Conservation (phyloP, 1,140 invertebrate genomes). For the Limonius californicus region DNA sequence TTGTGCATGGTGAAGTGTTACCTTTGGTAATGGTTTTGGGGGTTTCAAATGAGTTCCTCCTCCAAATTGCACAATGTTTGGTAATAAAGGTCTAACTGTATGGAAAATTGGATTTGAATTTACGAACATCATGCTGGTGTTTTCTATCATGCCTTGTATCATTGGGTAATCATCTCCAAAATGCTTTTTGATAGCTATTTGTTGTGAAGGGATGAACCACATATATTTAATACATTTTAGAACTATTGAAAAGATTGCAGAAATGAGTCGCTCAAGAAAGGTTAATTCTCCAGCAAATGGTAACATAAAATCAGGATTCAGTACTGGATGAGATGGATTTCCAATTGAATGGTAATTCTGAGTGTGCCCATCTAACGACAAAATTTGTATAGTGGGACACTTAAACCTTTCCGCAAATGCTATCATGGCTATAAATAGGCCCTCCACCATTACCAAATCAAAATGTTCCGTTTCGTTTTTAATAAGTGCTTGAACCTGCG, state of each 20-base stretch:
- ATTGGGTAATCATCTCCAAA: conserved; percentile 47
- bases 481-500: neutral
- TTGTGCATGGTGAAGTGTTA: conserved; percentile 15
- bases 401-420: conserved; percentile 33
- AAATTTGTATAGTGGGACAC: conserved; percentile 38
- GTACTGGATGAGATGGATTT: conserved; percentile 46
- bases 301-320: conserved; percentile 42
- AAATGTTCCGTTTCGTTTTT: conserved; percentile 11
- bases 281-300: conserved; percentile 36
- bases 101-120: conserved; percentile 50
- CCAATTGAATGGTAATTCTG: conserved; percentile 32
- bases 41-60: conserved; percentile 49
- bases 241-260: no score
- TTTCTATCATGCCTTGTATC: conserved; percentile 48
- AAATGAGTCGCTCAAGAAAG: conserved; percentile 41
- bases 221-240: no score
- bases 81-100: conserved; percentile 47
- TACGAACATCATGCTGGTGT: conserved; percentile 52
- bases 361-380: conserved; percentile 17
- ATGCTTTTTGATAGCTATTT: conserved; percentile 42
- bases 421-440: conserved; percentile 21
- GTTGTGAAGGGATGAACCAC: conserved; percentile 17
- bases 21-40: conserved; percentile 39
- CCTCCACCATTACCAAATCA: conserved; percentile 30
- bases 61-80: conserved; percentile 47